Evolutionary conservation across 2,888 invertebrate species (phyloP), one percentile per base, ranked within the genome.

Genomic region (Brachyptera risi): DNA sequence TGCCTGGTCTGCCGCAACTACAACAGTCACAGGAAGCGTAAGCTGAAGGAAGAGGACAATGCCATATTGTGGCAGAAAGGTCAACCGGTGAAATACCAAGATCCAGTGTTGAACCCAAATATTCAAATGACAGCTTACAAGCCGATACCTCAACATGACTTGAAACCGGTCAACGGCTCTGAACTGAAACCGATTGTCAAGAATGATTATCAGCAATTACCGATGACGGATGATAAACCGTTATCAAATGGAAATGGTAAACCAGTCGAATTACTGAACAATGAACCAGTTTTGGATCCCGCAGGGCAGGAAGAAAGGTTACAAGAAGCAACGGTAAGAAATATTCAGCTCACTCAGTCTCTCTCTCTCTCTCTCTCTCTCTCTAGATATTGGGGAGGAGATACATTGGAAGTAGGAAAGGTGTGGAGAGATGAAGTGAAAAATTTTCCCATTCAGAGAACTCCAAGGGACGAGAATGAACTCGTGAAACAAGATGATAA

Each of bases 1-100:
- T 88, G 89, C 69, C 92, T 90, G 69, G 83, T 86, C 50, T 91
- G 88, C 79, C 78, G 87, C 69, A 86, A 87, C 11, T 86, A 91
- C 71, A 84, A 87, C 69, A 83, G 84, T 47, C 86, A 90, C 72
- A 86, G 85, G 73, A 76, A 83, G 67, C 82, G 85, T 56, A 80
- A 87, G 64, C 88, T 90, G 72, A 83, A 85, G 68, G 86, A 88
- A 76, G 70, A 70, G 56, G 89, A 90, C 70, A 88, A 87, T 68
- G 84, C 83, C 67, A 87, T 89, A 61, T 78, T 87, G 69, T 82
- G 86, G 75, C 85, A 82, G 54, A 88, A 87, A 72, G 87, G 88
- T 69, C 87, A 87, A 69, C 87, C 88, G 0, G 81, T 84, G 1
- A 85, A 86, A 74, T 72, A 81, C 49, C 85, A 85, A 68, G 54